A percentile compares a stretch with the other conserved stretches of the same genome.
Conservation (phyloP, 2,797 vertebrate species). For the Scyliorhinus canicula region DNA sequence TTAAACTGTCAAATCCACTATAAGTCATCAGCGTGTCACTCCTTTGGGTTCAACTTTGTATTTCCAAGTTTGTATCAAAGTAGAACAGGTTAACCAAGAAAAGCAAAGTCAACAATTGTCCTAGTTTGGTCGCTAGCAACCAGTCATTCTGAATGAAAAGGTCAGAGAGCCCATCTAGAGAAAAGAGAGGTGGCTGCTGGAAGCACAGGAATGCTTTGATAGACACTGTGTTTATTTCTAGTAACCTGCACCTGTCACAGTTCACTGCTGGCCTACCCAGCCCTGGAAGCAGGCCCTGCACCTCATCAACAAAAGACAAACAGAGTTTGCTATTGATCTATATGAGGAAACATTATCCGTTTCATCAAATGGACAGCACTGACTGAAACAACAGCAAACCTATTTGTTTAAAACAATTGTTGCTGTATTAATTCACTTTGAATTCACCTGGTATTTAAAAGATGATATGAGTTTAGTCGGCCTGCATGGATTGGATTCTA, state of each 20-base stretch:
- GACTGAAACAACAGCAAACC: slow-evolving; percentile 32
- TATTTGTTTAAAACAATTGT: slow-evolving; percentile 35
- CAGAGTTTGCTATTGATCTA: slow-evolving; percentile 32
- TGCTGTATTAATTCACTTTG: slow-evolving; percentile 16
- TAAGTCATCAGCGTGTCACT: neutral
- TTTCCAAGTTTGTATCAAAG: neutral
- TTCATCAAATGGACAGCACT: slow-evolving; percentile 35
- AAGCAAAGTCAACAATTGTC: slow-evolving; percentile 16
- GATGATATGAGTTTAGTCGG: neutral
- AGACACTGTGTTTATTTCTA: slow-evolving; percentile 3
- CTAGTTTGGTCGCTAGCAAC: neutral
- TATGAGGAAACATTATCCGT: slow-evolving; percentile 36
- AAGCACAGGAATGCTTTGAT: fast-evolving
- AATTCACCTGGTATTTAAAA: slow-evolving; percentile 28
- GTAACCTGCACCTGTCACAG: slow-evolving; percentile 55
- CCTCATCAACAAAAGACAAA: slow-evolving; percentile 31
- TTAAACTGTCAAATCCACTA: neutral
- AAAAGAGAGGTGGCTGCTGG: slow-evolving; percentile 28
- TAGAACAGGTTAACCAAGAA: neutral
- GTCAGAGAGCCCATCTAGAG: slow-evolving; percentile 33
- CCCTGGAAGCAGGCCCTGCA: slow-evolving; percentile 43
- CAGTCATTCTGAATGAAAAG: slow-evolving; percentile 21
- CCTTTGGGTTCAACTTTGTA: neutral
- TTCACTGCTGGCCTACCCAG: slow-evolving; percentile 53
- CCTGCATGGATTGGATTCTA: slow-evolving; percentile 7